A percentile compares a stretch with the other conserved stretches of the same genome.
Conservation (phyloP, 2,888 invertebrate genomes). For the Lepidochitona cinerea region DNA sequence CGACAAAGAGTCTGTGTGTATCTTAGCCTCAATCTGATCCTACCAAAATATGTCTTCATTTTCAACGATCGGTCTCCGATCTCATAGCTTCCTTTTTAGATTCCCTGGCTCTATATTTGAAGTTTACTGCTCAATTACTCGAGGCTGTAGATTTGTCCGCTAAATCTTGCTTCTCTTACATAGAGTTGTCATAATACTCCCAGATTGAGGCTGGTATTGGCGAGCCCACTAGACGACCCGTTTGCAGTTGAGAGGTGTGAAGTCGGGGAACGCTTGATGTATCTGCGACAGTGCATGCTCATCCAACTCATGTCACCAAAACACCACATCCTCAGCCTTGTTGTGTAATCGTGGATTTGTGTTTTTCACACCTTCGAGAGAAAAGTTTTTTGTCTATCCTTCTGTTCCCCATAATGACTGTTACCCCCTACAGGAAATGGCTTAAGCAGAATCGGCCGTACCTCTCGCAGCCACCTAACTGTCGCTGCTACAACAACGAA, state of each 20-base stretch:
- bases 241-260: background rate
- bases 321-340: background rate
- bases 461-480: background rate
- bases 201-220: background rate
- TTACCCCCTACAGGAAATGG: background rate
- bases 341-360: slow-evolving; percentile 4
- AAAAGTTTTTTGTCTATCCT: background rate
- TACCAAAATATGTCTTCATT: background rate
- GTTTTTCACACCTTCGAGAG: background rate
- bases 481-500: background rate
- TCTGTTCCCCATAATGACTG: background rate
- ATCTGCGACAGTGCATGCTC: background rate
- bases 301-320: background rate
- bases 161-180: background rate
- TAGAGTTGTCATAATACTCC: background rate
- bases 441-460: background rate
- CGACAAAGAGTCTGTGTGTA: background rate
- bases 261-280: background rate
- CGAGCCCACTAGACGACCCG: background rate
- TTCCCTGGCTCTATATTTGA: background rate
- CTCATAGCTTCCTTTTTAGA: background rate
- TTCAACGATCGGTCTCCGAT: background rate
- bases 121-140: background rate
- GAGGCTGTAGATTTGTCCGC: background rate
- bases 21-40: background rate